Evolutionary conservation across 2,888 invertebrate genomes (phyloP), one percentile per base, ranked within the genome.

Genomic region (Cistogaster globosa): DNA sequence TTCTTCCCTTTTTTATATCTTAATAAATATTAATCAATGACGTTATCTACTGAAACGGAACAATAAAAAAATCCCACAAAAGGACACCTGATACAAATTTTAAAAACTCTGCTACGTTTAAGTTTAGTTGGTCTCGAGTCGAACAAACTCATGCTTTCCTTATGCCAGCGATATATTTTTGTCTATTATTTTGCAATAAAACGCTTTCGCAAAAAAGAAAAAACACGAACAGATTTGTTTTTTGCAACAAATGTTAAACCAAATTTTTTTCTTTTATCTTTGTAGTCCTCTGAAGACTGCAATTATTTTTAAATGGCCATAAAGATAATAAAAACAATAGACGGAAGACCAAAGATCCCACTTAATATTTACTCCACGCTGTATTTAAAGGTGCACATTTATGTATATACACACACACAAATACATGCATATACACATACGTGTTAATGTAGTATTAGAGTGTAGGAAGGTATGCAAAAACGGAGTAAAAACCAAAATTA

Each of bases 221-320:
- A 53, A 9, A 53, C 51, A 22, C n/a, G n/a, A 62, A 55, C 22
- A 63, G 63, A 38, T 63, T 42, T 65, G 36, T 36, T 72, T 71
- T 26, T 9, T 45, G 20, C 36, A 22, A 8, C n/a, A 60, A 58
- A 38, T 32, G 68, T 55, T 42, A 32, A 80, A 14, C 16, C 76
- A 71, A 55, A 12, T 38, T 20, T 38, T 57, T 63, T n/a, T n/a
- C n/a, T 57, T 63, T 6, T 20, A 62, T 51, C 38, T 57, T 32
- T 45, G 42, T 11, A 22, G 48, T 76, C 36, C 74, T 82, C 75
- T 42, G 60, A 79, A 79, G 78, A 79, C 75, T 82, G 78, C 85
- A 85, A 85, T 85, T 85, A 85, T 71, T 79, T 81, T 81, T 77
- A 85, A 85, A 85, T 82, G 85, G 78, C 53, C 82, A 79, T 85